phyloP scores from a whole-genome alignment of 2,888 invertebrate genomes.

The Melipona beecheii region DNA sequence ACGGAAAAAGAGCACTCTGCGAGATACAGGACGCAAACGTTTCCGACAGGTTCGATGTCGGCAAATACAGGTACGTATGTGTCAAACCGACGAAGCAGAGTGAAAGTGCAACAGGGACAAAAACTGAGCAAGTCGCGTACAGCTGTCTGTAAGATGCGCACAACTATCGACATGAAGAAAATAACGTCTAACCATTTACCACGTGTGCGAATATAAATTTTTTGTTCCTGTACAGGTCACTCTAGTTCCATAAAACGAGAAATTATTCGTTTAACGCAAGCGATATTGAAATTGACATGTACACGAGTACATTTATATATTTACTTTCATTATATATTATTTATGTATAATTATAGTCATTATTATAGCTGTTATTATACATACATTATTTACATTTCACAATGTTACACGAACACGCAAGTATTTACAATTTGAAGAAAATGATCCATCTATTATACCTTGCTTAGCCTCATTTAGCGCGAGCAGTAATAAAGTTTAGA shows the following conservation, averaged over 20 bases:
- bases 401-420: too few relatives aligned
- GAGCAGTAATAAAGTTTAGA: background rate
- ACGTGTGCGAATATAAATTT: background rate
- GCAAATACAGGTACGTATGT: constrained; percentile 23
- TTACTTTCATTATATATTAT: too few relatives aligned
- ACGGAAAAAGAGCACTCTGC: constrained; percentile 6
- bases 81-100: constrained; percentile 37
- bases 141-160: background rate
- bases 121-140: constrained; percentile 27
- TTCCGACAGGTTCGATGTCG: constrained; percentile 40
- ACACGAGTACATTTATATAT: too few relatives aligned
- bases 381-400: too few relatives aligned
- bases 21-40: constrained; percentile 26
- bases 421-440: too few relatives aligned
- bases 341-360: too few relatives aligned
- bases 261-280: too few relatives aligned
- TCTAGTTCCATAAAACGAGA: background rate
- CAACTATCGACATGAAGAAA: background rate
- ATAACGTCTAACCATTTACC: background rate
- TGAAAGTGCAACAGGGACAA: background rate
- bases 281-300: too few relatives aligned
- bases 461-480: background rate
- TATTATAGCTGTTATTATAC: too few relatives aligned
- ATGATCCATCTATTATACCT: too few relatives aligned
- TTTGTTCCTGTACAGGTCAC: background rate